Evolutionary conservation across 2,797 vertebrate species (phyloP), one percentile per base, ranked within the genome.

Genomic region (Anabas testudineus): DNA sequence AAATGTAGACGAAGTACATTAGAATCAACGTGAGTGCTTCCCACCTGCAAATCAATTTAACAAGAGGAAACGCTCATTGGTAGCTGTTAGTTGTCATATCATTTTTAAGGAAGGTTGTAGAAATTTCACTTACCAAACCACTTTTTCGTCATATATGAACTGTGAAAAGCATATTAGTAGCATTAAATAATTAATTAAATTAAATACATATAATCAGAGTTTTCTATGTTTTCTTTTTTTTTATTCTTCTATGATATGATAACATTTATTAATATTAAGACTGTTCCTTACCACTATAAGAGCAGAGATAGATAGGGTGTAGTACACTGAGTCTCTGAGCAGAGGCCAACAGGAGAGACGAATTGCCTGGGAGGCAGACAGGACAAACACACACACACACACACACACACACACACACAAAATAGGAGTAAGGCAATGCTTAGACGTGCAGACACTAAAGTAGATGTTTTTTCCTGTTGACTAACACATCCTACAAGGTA

Each of bases 101-200:
- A 15, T 39, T 16, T 36, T 14, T 15, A 12, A 54, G 21, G n/a
- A 10, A 5, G 24, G 6, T 18, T 13, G 0, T 4, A 3, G 22
- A 15, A 24, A 47, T 7, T 1, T 48, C 15, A 95, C 97, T 97
- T 90, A 98, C 97, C 97, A 97, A 81, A 95, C 95, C 80, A 99
- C 95, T 47, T 95, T 96, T 88, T 99, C 97, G 8, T 99, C 97
- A 71, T 97, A 97, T 92, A 99, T 99, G 89, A 99, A 97, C 97
- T 99, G 92, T 18, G 42, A 67, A 58, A 54, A 62, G 52, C 34
- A 34, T 12, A 10, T 39, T 39, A 19, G 60, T 2, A 48, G 1
- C 52, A 46, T 18, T 34, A 10, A 72, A 32, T 32, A n/a, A n/a
- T n/a, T n/a, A n/a, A n/a, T n/a, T n/a, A n/a, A n/a, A n/a, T n/a